These are phyloP conservation scores for Ectropis grisescens DNA, from an alignment of 1,140 invertebrate genomes.

Conservation along the genomic window DNA sequence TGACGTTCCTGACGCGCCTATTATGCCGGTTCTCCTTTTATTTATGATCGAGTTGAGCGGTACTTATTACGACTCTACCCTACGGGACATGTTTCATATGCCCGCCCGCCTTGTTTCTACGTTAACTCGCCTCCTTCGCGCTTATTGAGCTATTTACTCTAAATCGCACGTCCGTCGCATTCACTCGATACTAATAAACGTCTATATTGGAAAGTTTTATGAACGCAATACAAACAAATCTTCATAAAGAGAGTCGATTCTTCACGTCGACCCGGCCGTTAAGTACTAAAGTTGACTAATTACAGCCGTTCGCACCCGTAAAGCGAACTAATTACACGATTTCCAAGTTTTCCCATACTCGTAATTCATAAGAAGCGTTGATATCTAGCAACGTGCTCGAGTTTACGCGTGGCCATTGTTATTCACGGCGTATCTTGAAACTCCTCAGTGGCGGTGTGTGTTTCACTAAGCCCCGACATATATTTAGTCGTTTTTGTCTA, in stretches of 20 bases:
- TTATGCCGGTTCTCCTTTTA: slow-evolving; percentile 42
- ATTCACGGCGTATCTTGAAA: slow-evolving; percentile 38
- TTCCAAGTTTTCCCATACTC: slow-evolving; percentile 14
- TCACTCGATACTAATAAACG: too few species aligned
- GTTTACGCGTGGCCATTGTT: slow-evolving; percentile 27
- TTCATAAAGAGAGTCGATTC: too few species aligned
- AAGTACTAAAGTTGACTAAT: slow-evolving; percentile 19
- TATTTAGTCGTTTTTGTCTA: slow-evolving; percentile 47
- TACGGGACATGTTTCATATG: slow-evolving; percentile 45
- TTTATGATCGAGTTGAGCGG: slow-evolving; percentile 50
- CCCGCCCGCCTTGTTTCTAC: slow-evolving; percentile 21
- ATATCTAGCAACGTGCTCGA: slow-evolving; percentile 25
- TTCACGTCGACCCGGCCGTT: too few species aligned
- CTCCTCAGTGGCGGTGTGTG: slow-evolving; percentile 28
- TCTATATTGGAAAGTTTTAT: too few species aligned
- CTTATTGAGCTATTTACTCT: slow-evolving; percentile 36
- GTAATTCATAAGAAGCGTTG: slow-evolving; percentile 22
- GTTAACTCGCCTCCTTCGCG: slow-evolving; percentile 25
- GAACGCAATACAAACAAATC: too few species aligned
- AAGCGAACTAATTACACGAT: slow-evolving; percentile 17
- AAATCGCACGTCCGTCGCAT: slow-evolving; percentile 10
- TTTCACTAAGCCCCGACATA: slow-evolving; percentile 35
- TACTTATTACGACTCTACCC: slow-evolving; percentile 46
- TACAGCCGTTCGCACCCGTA: slow-evolving; percentile 9
- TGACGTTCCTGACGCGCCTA: slow-evolving; percentile 40